Evolutionary conservation across 2,797 vertebrate genomes (phyloP), one percentile per base, ranked within the genome.

Genomic region (Tenualosa ilisha): DNA sequence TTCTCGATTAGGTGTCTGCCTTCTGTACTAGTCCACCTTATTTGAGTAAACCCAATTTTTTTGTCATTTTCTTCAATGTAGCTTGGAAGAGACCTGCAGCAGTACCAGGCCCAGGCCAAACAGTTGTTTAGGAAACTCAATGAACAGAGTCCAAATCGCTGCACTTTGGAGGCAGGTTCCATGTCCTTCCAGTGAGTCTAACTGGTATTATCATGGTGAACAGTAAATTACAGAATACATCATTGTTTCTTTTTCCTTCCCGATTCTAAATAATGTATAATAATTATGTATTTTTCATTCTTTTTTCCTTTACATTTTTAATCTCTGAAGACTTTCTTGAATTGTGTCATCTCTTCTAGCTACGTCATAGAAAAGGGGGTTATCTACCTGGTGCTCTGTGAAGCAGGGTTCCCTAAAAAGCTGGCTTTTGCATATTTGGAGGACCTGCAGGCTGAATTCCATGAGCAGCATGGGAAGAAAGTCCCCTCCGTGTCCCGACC

Each of bases 101-200:
- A 99, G 89, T 99, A 99, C 93, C 98, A 99, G 94, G 98, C 96
- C 91, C 98, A 99, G 88, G 98, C 98, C 0, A 99, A 99, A 91
- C 98, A 99, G 92, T 97, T 99, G 54, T 99, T 99, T 91, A 96
- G 97, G 85, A 99, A 98, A 86, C 93, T 99, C 90, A 99, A 98
- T n/a, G 98, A 99, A 68, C 98, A 99, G 90, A 99, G 98, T 84
- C 98, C 98, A 49, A 96, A 96, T 0, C 96, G 98, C n/a, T 99
- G 98, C 90, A 99, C 98, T 0, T 93, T 99, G 87, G 98, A 99
- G 93, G 98, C 98, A 0, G 98, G 97, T 6, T 93, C 97, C 43
- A 97, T 99, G 96, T 90, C 98, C 82, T 99, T 99, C 93, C 98
- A 99, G 98, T 99, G 90, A 97, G 98, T 98, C 22, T 13, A 26